A percentile compares a stretch with the other conserved stretches of the same genome.
These are phyloP conservation scores for Papilio gigon DNA, from an alignment of 2,888 invertebrate genomes.

Conservation along the genomic window DNA sequence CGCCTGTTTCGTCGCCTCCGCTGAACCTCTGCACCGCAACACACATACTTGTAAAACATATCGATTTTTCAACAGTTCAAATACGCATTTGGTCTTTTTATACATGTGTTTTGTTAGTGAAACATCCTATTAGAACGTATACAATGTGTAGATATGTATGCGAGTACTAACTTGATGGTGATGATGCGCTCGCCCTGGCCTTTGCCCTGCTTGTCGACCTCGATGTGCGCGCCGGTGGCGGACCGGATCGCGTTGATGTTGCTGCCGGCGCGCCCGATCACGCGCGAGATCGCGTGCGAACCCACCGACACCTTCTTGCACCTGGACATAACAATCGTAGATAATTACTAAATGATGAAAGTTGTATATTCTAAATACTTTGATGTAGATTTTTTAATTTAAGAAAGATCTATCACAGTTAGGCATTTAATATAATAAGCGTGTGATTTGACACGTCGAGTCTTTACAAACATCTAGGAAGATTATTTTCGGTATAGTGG, in stretches of 20 bases:
- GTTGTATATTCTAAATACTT: too few relatives aligned
- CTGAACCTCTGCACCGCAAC: constrained; percentile 86
- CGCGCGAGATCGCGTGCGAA: constrained; percentile 96
- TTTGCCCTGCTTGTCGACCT: constrained; percentile 98
- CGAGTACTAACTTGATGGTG: constrained; percentile 93
- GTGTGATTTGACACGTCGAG: too few relatives aligned
- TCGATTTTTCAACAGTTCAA: too few relatives aligned
- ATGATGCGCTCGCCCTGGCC: constrained; percentile 96
- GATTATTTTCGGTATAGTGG: too few relatives aligned
- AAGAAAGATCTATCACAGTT: too few relatives aligned
- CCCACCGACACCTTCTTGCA: constrained; percentile 97
- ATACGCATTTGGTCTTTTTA: too few relatives aligned
- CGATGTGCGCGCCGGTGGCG: constrained; percentile 98
- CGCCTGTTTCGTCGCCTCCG: constrained; percentile 96
- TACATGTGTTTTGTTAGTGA: too few relatives aligned
- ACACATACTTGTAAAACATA: neutral
- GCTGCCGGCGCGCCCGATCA: constrained; percentile 98
- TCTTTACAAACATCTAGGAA: too few relatives aligned
- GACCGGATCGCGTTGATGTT: constrained; percentile 99
- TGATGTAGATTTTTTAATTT: too few relatives aligned
- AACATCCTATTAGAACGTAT: too few relatives aligned
- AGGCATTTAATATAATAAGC: too few relatives aligned
- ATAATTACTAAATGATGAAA: too few relatives aligned
- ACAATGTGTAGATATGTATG: neutral
- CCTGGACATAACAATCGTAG: constrained; percentile 62